phyloP scores from a whole-genome alignment of 2,113 vertebrate species.

The Eublepharis macularius region DNA sequence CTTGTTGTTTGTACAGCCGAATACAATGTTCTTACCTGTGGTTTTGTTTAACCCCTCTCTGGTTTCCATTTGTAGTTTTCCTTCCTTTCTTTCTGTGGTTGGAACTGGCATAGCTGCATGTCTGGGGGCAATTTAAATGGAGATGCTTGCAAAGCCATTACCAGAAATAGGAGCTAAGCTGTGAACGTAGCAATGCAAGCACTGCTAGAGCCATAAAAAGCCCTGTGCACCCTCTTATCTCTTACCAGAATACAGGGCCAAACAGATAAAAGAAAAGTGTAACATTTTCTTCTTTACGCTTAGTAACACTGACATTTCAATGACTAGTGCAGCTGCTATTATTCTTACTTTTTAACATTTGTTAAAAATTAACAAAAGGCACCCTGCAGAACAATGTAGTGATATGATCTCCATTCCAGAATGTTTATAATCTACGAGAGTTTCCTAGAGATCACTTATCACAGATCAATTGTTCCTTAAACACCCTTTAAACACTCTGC shows the following conservation, averaged over 20 bases:
- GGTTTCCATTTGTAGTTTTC: constrained; percentile 43
- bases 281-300: neutral
- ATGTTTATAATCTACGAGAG: neutral
- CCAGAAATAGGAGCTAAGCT: constrained; percentile 36
- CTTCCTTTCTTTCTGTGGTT: constrained; percentile 34
- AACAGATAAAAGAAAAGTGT: neutral
- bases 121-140: constrained; percentile 34
- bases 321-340: neutral
- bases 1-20: constrained; percentile 60
- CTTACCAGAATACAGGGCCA: neutral
- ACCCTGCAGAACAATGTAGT: neutral
- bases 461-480: neutral
- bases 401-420: neutral
- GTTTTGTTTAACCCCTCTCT: constrained; percentile 66
- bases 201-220: neutral
- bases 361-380: neutral
- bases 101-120: neutral
- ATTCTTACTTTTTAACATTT: neutral
- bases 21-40: constrained; percentile 60
- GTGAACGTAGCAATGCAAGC: constrained; percentile 38
- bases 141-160: constrained; percentile 30
- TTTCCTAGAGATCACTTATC: neutral
- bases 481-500: neutral
- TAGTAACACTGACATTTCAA: neutral
- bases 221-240: constrained; percentile 25